Evolutionary conservation across 2,113 vertebrate genomes (phyloP).

Genomic region (Aleadryas rufinucha): DNA sequence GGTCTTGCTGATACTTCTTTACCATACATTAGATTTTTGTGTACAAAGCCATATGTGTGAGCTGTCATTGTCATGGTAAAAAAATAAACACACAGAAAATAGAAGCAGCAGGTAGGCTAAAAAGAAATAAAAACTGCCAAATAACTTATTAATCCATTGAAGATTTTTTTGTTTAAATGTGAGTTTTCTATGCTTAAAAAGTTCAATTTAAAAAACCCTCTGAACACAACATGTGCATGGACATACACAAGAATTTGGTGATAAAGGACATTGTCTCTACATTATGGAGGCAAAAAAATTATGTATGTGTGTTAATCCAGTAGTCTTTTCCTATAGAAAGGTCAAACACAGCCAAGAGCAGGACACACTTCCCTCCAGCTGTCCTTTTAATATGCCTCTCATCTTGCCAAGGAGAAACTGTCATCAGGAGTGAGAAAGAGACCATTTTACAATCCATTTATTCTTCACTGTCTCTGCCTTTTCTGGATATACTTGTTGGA

Average conservation of each 20-base stretch:
- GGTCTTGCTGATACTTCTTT: not conserved
- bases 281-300: not conserved
- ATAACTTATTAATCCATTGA: not conserved
- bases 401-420: not conserved
- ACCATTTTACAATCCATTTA: slow-evolving; percentile 30
- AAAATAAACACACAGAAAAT: not conserved
- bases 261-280: not conserved
- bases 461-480: not conserved
- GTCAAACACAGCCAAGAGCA: not conserved
- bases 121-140: not conserved
- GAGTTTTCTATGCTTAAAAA: not conserved
- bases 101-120: not conserved
- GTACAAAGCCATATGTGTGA: not conserved
- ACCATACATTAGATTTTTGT: not conserved
- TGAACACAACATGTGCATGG: not conserved
- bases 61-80: not conserved
- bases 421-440: not conserved
- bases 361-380: not conserved
- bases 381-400: not conserved
- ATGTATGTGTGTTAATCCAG: not conserved
- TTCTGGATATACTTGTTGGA: not conserved
- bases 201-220: not conserved
- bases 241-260: not conserved
- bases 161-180: not conserved
- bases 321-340: not conserved